Percentiles rank a stretch among this genome's conserved stretches.
Conservation (phyloP, 2,888 invertebrate species). For the Malthinus seriepunctatus region DNA sequence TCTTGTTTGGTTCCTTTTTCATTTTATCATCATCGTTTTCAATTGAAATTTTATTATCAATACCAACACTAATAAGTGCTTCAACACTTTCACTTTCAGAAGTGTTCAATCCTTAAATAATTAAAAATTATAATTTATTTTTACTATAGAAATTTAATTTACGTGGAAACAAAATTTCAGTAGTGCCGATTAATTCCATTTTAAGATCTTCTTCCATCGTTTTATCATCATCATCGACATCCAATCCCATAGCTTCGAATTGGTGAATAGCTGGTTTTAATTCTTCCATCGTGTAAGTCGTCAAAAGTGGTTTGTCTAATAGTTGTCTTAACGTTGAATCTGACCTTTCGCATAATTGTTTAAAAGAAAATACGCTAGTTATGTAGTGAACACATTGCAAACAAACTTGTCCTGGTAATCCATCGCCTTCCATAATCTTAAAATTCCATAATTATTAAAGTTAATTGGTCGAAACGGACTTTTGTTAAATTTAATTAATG, state of each 20-base stretch:
- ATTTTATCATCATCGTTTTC: not conserved
- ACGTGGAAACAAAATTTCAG: conserved; percentile 14
- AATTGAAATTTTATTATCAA: conserved; percentile 5
- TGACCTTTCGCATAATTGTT: conserved; percentile 50
- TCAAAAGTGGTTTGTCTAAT: conserved; percentile 35
- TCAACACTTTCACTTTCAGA: conserved; percentile 24
- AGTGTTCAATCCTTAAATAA: conserved; percentile 9
- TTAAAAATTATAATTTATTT: conserved; percentile 2
- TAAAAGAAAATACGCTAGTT: conserved; percentile 49
- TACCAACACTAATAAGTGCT: conserved; percentile 3
- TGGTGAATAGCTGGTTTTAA: conserved; percentile 12
- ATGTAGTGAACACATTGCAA: conserved; percentile 50
- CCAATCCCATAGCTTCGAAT: not conserved
- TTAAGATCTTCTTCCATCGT: conserved; percentile 16
- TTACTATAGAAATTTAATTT: not conserved
- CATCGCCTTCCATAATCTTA: conserved; percentile 43
- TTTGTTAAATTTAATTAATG: no score
- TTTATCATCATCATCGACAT: not conserved
- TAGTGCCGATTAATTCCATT: conserved; percentile 15
- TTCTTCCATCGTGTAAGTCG: conserved; percentile 11
- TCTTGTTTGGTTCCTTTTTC: conserved; percentile 16
- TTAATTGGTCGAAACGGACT: no score
- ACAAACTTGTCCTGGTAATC: conserved; percentile 51
- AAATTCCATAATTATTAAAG: not conserved
- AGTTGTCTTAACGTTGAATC: conserved; percentile 48